Evolutionary conservation across 2,888 invertebrate genomes (phyloP).

Genomic region (Agrilus cyanescens): DNA sequence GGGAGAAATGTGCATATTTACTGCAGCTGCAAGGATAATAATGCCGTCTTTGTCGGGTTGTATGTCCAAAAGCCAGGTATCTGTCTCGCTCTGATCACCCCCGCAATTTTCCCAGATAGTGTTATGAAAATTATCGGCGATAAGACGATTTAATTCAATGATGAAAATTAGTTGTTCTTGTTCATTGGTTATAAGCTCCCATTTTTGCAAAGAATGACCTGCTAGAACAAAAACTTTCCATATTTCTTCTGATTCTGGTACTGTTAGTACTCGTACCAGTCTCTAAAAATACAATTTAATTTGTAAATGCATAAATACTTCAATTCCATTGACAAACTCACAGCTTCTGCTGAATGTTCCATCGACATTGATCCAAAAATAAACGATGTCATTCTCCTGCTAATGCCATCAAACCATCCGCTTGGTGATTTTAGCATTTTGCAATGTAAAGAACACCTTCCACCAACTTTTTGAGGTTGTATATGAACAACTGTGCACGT

Average conservation of each 20-base stretch:
- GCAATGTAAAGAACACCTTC: constrained; percentile 56
- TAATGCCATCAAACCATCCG: constrained; percentile 80
- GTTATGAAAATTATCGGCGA: constrained; percentile 57
- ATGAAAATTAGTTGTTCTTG: constrained; percentile 62
- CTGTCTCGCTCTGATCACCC: constrained; percentile 48
- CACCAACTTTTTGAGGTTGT: constrained; percentile 49
- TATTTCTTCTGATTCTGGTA: constrained; percentile 32
- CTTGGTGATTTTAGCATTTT: constrained; percentile 60
- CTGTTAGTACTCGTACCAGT: constrained; percentile 56
- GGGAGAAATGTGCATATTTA: constrained; percentile 51
- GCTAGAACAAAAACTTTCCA: constrained; percentile 59
- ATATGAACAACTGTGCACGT: constrained; percentile 76
- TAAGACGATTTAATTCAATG: constrained; percentile 58
- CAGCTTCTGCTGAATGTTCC: constrained; percentile 51
- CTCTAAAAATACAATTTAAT: constrained; percentile 31
- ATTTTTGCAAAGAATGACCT: constrained; percentile 72
- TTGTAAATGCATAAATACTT: not conserved
- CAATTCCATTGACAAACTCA: constrained; percentile 26
- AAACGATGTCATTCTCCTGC: constrained; percentile 65
- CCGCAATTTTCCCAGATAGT: constrained; percentile 51
- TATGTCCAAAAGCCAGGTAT: constrained; percentile 68
- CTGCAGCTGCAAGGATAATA: constrained; percentile 59
- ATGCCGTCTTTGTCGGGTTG: constrained; percentile 53
- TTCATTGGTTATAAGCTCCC: constrained; percentile 55
- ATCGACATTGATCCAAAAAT: constrained; percentile 64